Percentiles rank a stretch among this genome's conserved stretches.
Evolutionary conservation across 2,888 invertebrate genomes (phyloP).

Genomic region (Agrenia bidenticulata): DNA sequence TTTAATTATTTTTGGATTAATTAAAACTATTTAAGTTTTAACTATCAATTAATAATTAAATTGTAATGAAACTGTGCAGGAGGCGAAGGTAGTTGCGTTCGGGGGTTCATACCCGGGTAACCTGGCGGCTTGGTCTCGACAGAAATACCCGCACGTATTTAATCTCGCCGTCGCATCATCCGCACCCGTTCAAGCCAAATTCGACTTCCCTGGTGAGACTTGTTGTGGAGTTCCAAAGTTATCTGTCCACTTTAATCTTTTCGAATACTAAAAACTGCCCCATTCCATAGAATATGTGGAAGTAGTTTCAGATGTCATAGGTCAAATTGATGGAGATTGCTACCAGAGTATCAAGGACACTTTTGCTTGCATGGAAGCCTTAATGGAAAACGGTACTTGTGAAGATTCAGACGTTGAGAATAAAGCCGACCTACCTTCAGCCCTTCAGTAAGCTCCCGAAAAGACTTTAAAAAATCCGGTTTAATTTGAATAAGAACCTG

Average conservation of each 20-base stretch:
- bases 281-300: constrained; percentile 23
- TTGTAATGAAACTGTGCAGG: not conserved
- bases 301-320: constrained; percentile 28
- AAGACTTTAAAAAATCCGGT: too few relatives aligned
- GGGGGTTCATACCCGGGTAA: constrained; percentile 61
- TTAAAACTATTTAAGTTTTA: too few relatives aligned
- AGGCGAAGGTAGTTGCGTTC: constrained; percentile 56
- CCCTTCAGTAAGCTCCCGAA: too few relatives aligned
- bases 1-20: constrained; percentile 53
- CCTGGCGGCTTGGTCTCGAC: constrained; percentile 57
- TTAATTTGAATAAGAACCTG: too few relatives aligned
- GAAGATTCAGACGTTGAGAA: too few relatives aligned
- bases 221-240: too few relatives aligned
- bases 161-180: constrained; percentile 59
- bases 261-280: too few relatives aligned
- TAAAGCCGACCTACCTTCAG: too few relatives aligned
- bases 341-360: constrained; percentile 25
- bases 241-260: too few relatives aligned
- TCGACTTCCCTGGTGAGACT: constrained; percentile 57
- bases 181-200: constrained; percentile 58
- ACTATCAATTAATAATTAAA: too few relatives aligned
- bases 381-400: constrained; percentile 24
- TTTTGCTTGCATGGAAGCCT: constrained; percentile 30
- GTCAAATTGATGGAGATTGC: constrained; percentile 20
- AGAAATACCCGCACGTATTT: constrained; percentile 59